Conservation (phyloP, 2,113 vertebrate genomes). For the Mustelus asterias region DNA sequence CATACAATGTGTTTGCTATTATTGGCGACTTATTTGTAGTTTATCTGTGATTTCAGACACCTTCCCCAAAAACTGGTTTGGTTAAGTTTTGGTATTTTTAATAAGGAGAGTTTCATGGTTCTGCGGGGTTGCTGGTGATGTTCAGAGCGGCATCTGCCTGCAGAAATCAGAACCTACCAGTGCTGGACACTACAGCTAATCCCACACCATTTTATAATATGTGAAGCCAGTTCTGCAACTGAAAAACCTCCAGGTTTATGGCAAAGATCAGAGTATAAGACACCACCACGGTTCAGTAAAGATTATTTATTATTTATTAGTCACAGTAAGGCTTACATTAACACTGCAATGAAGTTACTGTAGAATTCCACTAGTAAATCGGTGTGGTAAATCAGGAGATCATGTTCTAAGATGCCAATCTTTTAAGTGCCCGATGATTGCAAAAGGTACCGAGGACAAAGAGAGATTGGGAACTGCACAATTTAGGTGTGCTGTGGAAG, state of each 20-base stretch:
- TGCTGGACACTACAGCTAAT: neutral
- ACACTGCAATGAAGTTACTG: too few species aligned
- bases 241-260: neutral
- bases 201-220: neutral
- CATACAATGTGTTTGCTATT: neutral
- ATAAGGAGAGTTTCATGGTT: neutral
- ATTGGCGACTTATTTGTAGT: neutral
- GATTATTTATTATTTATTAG: too few species aligned
- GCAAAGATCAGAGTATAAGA: neutral
- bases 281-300: neutral
- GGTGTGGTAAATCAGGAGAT: neutral
- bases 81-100: neutral
- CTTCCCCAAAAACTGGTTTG: neutral
- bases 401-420: neutral
- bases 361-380: neutral
- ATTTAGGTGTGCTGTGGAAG: neutral
- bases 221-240: neutral
- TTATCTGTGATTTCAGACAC: neutral
- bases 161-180: neutral
- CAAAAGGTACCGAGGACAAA: neutral
- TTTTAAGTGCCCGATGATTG: neutral
- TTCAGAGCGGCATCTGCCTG: too few species aligned
- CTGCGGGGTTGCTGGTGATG: neutral
- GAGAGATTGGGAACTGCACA: neutral
- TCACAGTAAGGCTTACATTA: too few species aligned